Conservation (phyloP, 2,113 vertebrate species). For the Oostethus manadensis region DNA sequence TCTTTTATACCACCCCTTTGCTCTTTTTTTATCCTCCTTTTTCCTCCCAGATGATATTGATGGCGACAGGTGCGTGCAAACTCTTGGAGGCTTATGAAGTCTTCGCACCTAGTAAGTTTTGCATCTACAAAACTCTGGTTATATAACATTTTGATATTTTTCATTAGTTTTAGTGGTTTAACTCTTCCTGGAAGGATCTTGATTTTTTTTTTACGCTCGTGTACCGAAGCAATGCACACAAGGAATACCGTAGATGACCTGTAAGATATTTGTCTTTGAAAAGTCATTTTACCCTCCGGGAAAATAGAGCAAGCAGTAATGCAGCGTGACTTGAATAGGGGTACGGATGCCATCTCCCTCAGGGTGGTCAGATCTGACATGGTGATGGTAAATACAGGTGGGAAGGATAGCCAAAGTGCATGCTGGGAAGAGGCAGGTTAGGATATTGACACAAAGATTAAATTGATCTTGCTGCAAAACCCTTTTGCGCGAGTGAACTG, state of each 20-base stretch:
- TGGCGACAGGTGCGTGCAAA: constrained; percentile 36
- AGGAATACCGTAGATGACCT: constrained; percentile 21
- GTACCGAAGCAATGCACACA: constrained; percentile 12
- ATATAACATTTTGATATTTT: background rate
- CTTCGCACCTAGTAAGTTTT: background rate
- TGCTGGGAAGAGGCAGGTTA: constrained; percentile 1
- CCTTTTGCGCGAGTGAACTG: constrained; percentile 33
- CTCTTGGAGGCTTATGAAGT: background rate
- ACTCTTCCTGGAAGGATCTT: background rate
- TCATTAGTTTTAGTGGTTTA: constrained; percentile 1
- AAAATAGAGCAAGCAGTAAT: constrained; percentile 41
- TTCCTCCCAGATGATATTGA: constrained; percentile 10
- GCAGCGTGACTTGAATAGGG: constrained; percentile 52
- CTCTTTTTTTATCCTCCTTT: background rate
- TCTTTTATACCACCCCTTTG: background rate
- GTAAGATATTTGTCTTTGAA: constrained; percentile 44
- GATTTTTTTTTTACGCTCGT: constrained; percentile 8
- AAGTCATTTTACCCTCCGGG: constrained; percentile 40
- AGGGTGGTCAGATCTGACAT: constrained; percentile 50
- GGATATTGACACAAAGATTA: constrained; percentile 63
- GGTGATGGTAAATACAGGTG: constrained; percentile 29
- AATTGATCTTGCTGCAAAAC: constrained; percentile 51
- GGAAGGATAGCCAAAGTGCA: constrained; percentile 30
- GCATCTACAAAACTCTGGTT: background rate
- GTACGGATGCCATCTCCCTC: constrained; percentile 27